Evolutionary conservation across 2,797 vertebrate genomes (phyloP).

Genomic region (Nyctalus aviator): DNA sequence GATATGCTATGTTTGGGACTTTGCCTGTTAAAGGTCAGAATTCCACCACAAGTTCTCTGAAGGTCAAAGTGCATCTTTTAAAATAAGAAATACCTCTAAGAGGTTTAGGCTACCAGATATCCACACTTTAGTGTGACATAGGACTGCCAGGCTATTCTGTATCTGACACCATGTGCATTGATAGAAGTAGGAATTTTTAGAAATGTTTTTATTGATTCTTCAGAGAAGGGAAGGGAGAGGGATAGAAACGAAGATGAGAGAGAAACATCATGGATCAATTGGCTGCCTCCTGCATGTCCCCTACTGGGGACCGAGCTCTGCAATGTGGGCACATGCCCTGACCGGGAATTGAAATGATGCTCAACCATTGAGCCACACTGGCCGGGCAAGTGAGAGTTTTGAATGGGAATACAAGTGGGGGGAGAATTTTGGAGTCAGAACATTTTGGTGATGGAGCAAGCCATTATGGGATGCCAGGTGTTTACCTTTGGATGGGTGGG

Average conservation of each 20-base stretch:
- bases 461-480: background rate
- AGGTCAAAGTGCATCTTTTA: constrained; percentile 1
- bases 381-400: background rate
- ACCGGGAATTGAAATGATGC: too few relatives aligned
- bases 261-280: too few relatives aligned
- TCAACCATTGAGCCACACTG: too few relatives aligned
- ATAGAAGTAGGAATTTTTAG: background rate
- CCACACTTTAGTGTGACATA: background rate
- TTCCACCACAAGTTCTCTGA: background rate
- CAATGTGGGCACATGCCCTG: too few relatives aligned
- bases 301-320: too few relatives aligned
- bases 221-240: too few relatives aligned
- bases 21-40: background rate
- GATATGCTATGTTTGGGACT: background rate
- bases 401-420: background rate
- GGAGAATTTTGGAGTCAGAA: background rate
- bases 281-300: too few relatives aligned
- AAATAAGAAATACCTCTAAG: background rate
- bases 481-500: background rate
- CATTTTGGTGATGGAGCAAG: background rate
- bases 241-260: too few relatives aligned
- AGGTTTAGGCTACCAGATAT: background rate
- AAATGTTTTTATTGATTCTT: too few relatives aligned
- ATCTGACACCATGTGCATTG: background rate
- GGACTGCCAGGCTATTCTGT: background rate